These are phyloP conservation scores for Microctonus brassicae DNA, from an alignment of 2,888 invertebrate genomes.

Conservation along the genomic window DNA sequence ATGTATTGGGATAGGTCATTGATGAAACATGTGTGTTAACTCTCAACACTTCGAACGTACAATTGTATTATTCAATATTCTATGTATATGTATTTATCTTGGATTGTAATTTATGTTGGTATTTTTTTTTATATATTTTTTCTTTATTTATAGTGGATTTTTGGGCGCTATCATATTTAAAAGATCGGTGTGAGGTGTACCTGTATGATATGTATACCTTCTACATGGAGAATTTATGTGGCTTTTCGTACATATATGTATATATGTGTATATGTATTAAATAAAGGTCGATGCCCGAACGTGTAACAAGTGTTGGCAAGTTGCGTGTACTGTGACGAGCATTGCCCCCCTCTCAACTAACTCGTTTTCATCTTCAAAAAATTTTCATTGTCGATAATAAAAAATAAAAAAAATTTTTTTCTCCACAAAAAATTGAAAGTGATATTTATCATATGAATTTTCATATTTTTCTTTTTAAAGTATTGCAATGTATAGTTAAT, in stretches of 20 bases:
- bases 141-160: background rate
- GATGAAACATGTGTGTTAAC: slow-evolving; percentile 35
- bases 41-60: slow-evolving; percentile 51
- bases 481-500: no score
- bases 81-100: slow-evolving; percentile 46
- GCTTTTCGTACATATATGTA: no score
- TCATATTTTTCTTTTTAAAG: no score
- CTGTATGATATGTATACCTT: background rate
- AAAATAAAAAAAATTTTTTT: slow-evolving; percentile 32
- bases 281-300: slow-evolving; percentile 55
- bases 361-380: slow-evolving; percentile 28
- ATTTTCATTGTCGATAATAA: slow-evolving; percentile 23
- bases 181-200: no score
- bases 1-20: slow-evolving; percentile 65
- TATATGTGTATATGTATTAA: background rate
- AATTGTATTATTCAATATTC: slow-evolving; percentile 64
- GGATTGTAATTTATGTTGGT: background rate
- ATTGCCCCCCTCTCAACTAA: slow-evolving; percentile 33
- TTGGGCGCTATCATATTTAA: background rate
- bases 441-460: slow-evolving; percentile 11
- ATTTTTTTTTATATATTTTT: background rate
- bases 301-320: slow-evolving; percentile 50
- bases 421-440: background rate
- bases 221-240: no score
- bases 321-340: slow-evolving; percentile 40